These are phyloP conservation scores for Xanthorhoe designata DNA, from an alignment of 2,888 invertebrate species.

Conservation along the genomic window DNA sequence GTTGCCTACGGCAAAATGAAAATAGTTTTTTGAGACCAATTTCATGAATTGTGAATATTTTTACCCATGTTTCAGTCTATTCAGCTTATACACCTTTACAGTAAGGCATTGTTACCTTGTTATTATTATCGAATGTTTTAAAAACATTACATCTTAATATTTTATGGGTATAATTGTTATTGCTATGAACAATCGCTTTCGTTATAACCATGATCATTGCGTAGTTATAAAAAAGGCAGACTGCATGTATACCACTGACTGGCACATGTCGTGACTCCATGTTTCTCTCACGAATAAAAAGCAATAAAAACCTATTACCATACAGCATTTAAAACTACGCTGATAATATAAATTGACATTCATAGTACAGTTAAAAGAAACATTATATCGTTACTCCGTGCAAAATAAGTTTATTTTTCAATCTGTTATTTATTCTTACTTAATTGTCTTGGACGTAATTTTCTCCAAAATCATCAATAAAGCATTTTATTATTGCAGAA, in stretches of 20 bases:
- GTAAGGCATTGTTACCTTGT: neutral
- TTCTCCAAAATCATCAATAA: neutral
- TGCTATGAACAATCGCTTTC: neutral
- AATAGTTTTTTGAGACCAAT: neutral
- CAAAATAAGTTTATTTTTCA: slow-evolving; percentile 9
- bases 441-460: neutral
- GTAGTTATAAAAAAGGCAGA: slow-evolving; percentile 8
- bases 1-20: neutral
- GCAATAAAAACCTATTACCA: slow-evolving; percentile 11
- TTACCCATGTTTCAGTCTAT: too few species aligned
- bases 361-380: slow-evolving; percentile 8
- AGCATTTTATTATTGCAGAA: neutral
- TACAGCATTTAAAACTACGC: slow-evolving; percentile 19
- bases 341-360: slow-evolving; percentile 24
- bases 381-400: slow-evolving; percentile 5
- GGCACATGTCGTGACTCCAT: slow-evolving; percentile 15
- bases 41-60: neutral
- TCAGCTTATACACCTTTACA: neutral
- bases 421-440: neutral
- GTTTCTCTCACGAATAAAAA: slow-evolving; percentile 19
- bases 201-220: neutral
- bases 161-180: neutral
- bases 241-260: neutral
- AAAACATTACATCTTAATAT: neutral
- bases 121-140: neutral